phyloP scores from a whole-genome alignment of 2,888 invertebrate species.

The Eristalis intricaria region DNA sequence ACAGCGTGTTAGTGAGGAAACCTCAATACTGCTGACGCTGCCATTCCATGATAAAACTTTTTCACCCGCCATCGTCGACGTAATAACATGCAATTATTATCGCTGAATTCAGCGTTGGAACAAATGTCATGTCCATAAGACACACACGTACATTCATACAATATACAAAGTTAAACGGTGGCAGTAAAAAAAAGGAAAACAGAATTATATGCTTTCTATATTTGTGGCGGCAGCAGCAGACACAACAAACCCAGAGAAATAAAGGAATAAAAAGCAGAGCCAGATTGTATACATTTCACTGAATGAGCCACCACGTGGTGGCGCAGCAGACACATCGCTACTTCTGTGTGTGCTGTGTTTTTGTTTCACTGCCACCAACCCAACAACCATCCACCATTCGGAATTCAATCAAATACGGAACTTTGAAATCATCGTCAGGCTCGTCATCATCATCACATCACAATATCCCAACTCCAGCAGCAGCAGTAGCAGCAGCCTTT shows the following conservation, averaged over 20 bases:
- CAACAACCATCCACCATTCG: constrained; percentile 26
- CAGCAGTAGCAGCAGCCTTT: not conserved
- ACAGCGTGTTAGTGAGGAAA: constrained; percentile 3
- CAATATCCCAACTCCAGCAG: not conserved
- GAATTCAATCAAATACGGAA: constrained; percentile 57
- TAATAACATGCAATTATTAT: constrained; percentile 59
- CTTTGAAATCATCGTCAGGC: constrained; percentile 37
- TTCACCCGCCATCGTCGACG: not conserved
- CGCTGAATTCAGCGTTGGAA: constrained; percentile 41
- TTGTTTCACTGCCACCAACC: constrained; percentile 20
- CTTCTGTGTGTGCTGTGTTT: not conserved
- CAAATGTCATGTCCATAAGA: constrained; percentile 49
- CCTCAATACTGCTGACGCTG: not conserved
- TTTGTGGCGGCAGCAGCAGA: constrained; percentile 45
- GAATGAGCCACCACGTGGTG: constrained; percentile 51
- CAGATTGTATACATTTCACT: constrained; percentile 41
- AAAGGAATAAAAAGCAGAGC: constrained; percentile 17
- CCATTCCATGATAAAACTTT: constrained; percentile 6
- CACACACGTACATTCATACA: constrained; percentile 15
- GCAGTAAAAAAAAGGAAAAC: constrained; percentile 4
- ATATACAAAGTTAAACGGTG: constrained; percentile 17
- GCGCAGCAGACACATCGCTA: constrained; percentile 9
- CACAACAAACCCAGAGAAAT: constrained; percentile 50
- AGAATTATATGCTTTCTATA: constrained; percentile 39
- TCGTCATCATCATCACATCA: constrained; percentile 26